Conservation (phyloP, 2,113 vertebrate genomes). For the Porphyrio hochstetteri region DNA sequence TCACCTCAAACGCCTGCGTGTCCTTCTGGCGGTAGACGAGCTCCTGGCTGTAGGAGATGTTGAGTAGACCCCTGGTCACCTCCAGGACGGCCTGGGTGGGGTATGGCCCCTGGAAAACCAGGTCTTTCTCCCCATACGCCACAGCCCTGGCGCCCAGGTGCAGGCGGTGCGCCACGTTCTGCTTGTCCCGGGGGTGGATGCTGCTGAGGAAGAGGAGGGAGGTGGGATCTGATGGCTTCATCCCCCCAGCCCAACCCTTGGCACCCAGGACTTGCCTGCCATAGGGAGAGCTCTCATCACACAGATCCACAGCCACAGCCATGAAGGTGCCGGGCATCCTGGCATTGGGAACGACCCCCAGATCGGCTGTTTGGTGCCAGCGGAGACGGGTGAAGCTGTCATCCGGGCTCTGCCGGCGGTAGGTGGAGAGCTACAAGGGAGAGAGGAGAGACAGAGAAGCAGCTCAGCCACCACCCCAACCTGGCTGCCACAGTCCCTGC, state of each 20-base stretch:
- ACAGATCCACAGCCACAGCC: slow-evolving; percentile 89
- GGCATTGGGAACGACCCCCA: slow-evolving; percentile 82
- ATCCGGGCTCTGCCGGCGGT: fast-evolving
- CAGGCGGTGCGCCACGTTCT: slow-evolving; percentile 83
- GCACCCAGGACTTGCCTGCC: slow-evolving; percentile 68
- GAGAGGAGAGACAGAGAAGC: not conserved
- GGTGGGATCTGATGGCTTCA: not conserved
- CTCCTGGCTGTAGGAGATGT: slow-evolving; percentile 78
- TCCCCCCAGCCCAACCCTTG: too few species aligned
- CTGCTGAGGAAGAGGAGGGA: slow-evolving; percentile 58
- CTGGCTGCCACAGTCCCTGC: too few species aligned
- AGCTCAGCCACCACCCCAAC: not conserved
- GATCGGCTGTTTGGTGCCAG: slow-evolving; percentile 92
- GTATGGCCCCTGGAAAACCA: slow-evolving; percentile 85
- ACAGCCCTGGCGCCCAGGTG: slow-evolving; percentile 85
- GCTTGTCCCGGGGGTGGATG: slow-evolving; percentile 89
- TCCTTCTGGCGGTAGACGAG: slow-evolving; percentile 57
- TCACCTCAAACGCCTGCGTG: slow-evolving; percentile 81
- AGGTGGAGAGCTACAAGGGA: slow-evolving; percentile 78
- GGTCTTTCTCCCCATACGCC: slow-evolving; percentile 78
- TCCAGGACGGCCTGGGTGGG: slow-evolving; percentile 55
- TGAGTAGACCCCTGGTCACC: slow-evolving; percentile 36
- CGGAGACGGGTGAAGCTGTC: slow-evolving; percentile 81
- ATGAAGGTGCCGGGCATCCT: slow-evolving; percentile 90
- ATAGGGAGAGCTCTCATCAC: slow-evolving; percentile 82